A percentile compares a stretch with the other conserved stretches of the same genome.
Conservation (phyloP, 1,140 invertebrate species). For the Mizuhopecten yessoensis region DNA sequence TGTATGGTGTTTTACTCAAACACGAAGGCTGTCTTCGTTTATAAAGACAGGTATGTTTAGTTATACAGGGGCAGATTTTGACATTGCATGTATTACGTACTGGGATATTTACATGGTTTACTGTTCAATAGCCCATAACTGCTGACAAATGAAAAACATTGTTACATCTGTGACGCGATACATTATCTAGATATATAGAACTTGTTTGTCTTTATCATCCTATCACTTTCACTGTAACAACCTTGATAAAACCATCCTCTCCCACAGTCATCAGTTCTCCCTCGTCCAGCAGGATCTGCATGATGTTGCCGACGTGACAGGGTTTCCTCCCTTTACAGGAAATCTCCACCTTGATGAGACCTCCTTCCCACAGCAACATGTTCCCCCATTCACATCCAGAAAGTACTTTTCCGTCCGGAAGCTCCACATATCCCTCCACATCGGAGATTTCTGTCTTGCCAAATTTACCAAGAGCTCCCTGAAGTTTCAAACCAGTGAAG, state of each 20-base stretch:
- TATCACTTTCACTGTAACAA: too few species aligned
- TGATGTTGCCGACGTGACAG: slow-evolving; percentile 90
- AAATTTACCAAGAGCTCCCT: slow-evolving; percentile 93
- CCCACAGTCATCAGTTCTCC: slow-evolving; percentile 87
- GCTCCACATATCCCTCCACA: slow-evolving; percentile 91
- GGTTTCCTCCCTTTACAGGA: slow-evolving; percentile 84
- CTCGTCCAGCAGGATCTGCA: slow-evolving; percentile 89
- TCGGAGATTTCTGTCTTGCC: slow-evolving; percentile 95
- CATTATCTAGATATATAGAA: too few species aligned
- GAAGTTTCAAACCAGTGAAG: slow-evolving; percentile 94
- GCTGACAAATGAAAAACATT: too few species aligned
- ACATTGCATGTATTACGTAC: too few species aligned
- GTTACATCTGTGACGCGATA: too few species aligned
- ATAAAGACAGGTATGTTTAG: too few species aligned
- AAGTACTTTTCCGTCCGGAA: slow-evolving; percentile 94
- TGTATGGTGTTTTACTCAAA: too few species aligned
- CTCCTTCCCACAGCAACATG: slow-evolving; percentile 94
- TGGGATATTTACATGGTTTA: too few species aligned
- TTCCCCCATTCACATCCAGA: slow-evolving; percentile 95
- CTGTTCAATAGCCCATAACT: too few species aligned
- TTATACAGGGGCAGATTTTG: too few species aligned
- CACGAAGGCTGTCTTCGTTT: too few species aligned
- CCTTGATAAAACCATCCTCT: slow-evolving; percentile 90
- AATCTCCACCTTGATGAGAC: slow-evolving; percentile 89
- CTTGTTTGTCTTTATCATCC: too few species aligned